phyloP scores from a whole-genome alignment of 2,797 vertebrate genomes.

The Microchirus variegatus region DNA sequence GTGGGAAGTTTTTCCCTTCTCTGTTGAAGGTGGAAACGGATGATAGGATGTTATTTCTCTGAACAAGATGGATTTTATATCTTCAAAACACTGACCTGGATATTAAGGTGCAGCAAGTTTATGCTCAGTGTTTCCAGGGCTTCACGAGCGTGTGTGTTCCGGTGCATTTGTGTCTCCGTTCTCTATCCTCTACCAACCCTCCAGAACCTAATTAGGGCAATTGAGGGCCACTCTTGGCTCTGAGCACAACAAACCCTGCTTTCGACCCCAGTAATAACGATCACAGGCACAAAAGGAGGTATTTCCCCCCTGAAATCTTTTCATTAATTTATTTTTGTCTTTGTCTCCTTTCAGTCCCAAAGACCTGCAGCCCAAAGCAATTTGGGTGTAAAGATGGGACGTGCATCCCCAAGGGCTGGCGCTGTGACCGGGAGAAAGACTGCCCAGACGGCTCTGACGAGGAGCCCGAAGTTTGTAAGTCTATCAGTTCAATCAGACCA shows the following conservation, averaged over 20 bases:
- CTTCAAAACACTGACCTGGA: conserved; percentile 67
- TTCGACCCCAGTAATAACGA: conserved; percentile 56
- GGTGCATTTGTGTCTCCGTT: conserved; percentile 25
- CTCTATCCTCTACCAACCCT: conserved; percentile 34
- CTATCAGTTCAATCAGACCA: not conserved
- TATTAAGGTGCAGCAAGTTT: conserved; percentile 56
- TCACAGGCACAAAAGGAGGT: conserved; percentile 39
- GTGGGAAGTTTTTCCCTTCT: conserved; percentile 19
- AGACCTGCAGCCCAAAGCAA: conserved; percentile 97
- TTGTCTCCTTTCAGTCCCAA: conserved; percentile 83
- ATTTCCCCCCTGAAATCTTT: conserved; percentile 29
- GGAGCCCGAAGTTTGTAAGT: conserved; percentile 95
- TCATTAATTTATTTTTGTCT: conserved; percentile 36
- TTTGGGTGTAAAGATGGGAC: conserved; percentile 98
- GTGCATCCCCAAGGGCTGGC: conserved; percentile 98
- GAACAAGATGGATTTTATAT: conserved; percentile 73
- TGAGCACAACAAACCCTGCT: conserved; percentile 41
- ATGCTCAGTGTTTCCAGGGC: conserved; percentile 27
- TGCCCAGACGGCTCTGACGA: conserved; percentile 97
- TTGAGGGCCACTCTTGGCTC: conserved; percentile 56
- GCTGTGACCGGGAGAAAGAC: conserved; percentile 97
- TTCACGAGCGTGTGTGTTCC: conserved; percentile 17
- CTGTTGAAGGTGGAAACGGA: conserved; percentile 26
- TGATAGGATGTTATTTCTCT: conserved; percentile 25
- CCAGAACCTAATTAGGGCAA: conserved; percentile 54